Evolutionary conservation across 53 echinoderm and acorn worm species (phyloP).

Genomic region (Crossaster papposus): DNA sequence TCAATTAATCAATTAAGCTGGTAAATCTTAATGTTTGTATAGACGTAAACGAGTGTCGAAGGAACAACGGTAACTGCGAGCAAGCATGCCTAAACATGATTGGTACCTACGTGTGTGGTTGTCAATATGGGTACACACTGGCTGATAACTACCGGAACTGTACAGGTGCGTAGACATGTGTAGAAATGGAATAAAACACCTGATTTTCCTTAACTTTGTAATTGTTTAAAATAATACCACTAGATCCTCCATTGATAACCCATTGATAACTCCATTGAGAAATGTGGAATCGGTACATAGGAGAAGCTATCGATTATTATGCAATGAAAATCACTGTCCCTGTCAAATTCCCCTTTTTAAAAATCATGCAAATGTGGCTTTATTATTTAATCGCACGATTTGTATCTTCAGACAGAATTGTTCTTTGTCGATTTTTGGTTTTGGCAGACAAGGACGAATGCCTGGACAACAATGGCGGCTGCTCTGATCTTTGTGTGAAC

Average conservation of each 20-base stretch:
- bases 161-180: slow-evolving; percentile 60
- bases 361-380: too few species aligned
- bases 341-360: too few species aligned
- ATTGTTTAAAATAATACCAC: too few species aligned
- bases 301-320: too few species aligned
- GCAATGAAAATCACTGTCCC: too few species aligned
- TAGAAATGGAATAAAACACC: not conserved
- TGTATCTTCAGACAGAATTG: too few species aligned
- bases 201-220: too few species aligned
- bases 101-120: slow-evolving; percentile 78
- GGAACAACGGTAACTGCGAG: slow-evolving; percentile 74
- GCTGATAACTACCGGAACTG: slow-evolving; percentile 68
- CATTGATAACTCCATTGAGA: too few species aligned
- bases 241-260: too few species aligned
- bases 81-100: slow-evolving; percentile 74
- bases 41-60: slow-evolving; percentile 85
- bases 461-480: slow-evolving; percentile 74
- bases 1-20: not conserved
- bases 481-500: slow-evolving; percentile 82
- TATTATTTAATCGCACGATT: too few species aligned
- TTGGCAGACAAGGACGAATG: slow-evolving; percentile 85
- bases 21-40: not conserved
- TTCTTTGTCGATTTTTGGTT: not conserved
- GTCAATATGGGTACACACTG: slow-evolving; percentile 71
- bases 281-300: too few species aligned